Evolutionary conservation across 92 coral and sea anemone species (phyloP).

Genomic region (Pocillopora grandis): DNA sequence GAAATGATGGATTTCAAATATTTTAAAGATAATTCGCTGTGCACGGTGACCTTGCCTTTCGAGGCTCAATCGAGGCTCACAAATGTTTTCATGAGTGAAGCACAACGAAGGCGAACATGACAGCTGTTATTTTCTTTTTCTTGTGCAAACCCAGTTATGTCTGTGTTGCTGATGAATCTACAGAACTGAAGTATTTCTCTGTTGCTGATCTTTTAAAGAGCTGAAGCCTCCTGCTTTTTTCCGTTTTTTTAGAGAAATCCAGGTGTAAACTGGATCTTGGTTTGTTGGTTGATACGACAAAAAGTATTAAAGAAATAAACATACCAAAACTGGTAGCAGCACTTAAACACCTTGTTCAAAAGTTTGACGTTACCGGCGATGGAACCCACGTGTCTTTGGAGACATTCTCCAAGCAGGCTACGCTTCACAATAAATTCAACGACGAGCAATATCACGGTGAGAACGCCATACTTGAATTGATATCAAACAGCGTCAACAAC

Average conservation of each 20-base stretch:
- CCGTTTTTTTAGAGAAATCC: not conserved
- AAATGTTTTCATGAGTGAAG: too few relatives aligned
- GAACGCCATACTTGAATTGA: not conserved
- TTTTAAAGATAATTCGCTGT: too few relatives aligned
- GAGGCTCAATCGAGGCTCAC: too few relatives aligned
- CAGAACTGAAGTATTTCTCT: too few relatives aligned
- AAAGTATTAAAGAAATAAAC: constrained; percentile 1
- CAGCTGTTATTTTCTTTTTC: too few relatives aligned
- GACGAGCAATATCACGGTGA: not conserved
- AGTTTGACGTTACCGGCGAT: not conserved
- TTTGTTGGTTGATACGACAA: constrained; percentile 20
- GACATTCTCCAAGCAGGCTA: not conserved
- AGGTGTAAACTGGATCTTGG: constrained; percentile 22
- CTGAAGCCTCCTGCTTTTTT: not conserved
- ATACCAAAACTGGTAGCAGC: constrained; percentile 3
- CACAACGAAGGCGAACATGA: too few relatives aligned
- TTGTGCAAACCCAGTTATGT: too few relatives aligned
- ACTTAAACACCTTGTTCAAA: not conserved
- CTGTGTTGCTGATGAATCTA: too few relatives aligned
- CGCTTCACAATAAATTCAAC: constrained; percentile 6
- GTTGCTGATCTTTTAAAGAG: too few relatives aligned
- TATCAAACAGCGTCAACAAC: not conserved
- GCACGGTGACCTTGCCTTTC: too few relatives aligned
- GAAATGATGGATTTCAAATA: too few relatives aligned
- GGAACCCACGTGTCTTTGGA: constrained; percentile 17